Conservation (phyloP, 2,888 invertebrate genomes). For the Xanthostigma xanthostigma region DNA sequence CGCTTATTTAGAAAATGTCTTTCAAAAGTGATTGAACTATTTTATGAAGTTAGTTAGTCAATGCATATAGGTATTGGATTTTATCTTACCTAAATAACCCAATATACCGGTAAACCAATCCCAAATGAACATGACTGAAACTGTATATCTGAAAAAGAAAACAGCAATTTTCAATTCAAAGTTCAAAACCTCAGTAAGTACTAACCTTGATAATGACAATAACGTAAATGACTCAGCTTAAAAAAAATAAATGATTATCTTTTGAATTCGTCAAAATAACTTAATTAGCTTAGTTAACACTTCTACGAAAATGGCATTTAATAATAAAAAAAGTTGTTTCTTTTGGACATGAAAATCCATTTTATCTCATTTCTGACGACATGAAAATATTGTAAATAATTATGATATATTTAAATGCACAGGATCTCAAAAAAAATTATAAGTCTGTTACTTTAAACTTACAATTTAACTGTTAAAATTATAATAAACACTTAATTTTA, state of each 20-base stretch:
- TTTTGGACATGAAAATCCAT: no score
- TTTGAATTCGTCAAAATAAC: background rate
- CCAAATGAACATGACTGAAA: constrained; percentile 72
- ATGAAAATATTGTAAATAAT: no score
- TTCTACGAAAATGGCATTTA: background rate
- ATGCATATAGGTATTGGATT: no score
- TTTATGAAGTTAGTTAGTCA: constrained; percentile 8
- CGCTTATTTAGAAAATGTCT: constrained; percentile 14
- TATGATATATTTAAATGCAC: no score
- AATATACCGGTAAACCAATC: constrained; percentile 92
- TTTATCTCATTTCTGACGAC: no score
- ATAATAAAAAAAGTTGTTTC: background rate
- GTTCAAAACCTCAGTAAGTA: background rate
- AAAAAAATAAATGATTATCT: background rate
- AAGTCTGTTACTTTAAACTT: no score
- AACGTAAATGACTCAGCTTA: background rate
- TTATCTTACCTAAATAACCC: constrained; percentile 74
- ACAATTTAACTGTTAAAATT: no score
- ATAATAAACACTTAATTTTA: no score
- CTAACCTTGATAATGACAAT: background rate
- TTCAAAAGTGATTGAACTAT: constrained; percentile 1
- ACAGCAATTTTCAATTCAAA: background rate
- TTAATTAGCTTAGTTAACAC: background rate
- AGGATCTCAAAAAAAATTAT: no score
- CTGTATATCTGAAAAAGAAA: background rate